Conservation (phyloP, 2,113 vertebrate species). For the Labeo rohita region DNA sequence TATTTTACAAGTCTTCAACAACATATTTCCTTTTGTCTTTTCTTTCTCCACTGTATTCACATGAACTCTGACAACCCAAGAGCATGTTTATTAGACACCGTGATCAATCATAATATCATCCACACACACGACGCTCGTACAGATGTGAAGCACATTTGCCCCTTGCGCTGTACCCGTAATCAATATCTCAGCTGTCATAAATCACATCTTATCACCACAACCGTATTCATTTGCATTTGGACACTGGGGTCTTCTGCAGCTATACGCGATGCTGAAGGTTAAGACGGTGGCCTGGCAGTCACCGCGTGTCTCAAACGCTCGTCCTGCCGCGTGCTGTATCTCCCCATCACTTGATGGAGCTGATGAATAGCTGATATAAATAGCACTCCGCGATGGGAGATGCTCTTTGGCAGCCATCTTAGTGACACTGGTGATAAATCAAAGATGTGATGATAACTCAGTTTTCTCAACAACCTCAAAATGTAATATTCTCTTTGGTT, state of each 20-base stretch:
- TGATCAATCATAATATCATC: neutral
- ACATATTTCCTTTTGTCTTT: neutral
- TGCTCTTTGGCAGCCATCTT: slow-evolving; percentile 63
- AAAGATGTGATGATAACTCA: slow-evolving; percentile 59
- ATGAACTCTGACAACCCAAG: neutral
- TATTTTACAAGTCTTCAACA: too few relatives aligned
- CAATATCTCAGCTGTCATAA: slow-evolving; percentile 32
- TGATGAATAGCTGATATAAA: slow-evolving; percentile 70
- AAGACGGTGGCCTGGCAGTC: slow-evolving; percentile 9
- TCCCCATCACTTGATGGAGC: slow-evolving; percentile 60
- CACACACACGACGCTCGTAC: neutral
- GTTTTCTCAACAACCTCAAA: slow-evolving; percentile 3
- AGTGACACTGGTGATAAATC: slow-evolving; percentile 74
- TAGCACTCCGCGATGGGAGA: slow-evolving; percentile 61
- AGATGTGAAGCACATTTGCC: neutral
- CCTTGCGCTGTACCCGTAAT: neutral
- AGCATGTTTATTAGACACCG: neutral
- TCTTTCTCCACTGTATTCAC: neutral
- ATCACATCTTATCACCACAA: neutral
- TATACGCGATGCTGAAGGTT: neutral
- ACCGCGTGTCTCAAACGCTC: neutral
- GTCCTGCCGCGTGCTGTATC: slow-evolving; percentile 41
- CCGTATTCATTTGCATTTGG: neutral
- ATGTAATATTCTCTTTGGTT: slow-evolving; percentile 34
- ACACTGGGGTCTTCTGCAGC: neutral